Conservation (phyloP, 2,113 vertebrate genomes). For the Eulemur macaco region DNA sequence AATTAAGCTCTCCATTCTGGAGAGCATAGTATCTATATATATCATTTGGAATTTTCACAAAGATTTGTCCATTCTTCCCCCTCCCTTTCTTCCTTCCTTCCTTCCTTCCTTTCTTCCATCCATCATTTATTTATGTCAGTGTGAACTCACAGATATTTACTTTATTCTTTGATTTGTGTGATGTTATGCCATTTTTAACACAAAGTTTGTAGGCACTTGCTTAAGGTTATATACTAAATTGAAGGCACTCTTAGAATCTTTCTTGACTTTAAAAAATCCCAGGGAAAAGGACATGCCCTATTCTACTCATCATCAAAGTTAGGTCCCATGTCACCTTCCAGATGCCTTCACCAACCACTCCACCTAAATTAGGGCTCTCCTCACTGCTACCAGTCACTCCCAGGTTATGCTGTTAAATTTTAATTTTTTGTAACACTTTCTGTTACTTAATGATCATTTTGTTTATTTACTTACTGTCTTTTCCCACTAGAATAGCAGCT, state of each 20-base stretch:
- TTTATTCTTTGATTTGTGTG: background rate
- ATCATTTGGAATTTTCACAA: background rate
- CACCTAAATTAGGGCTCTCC: background rate
- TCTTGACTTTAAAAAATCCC: background rate
- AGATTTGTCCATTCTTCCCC: background rate
- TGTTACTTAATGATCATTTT: background rate
- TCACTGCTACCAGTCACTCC: background rate
- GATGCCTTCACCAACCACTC: background rate
- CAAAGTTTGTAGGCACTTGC: background rate
- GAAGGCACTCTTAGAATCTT: background rate
- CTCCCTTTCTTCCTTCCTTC: background rate
- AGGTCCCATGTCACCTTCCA: background rate
- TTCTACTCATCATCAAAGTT: background rate
- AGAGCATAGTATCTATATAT: background rate
- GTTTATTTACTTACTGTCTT: constrained; percentile 1
- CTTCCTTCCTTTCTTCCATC: background rate
- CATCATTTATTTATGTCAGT: background rate
- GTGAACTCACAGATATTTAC: background rate
- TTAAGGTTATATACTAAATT: background rate
- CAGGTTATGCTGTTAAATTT: background rate
- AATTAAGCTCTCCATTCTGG: background rate
- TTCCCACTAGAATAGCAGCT: background rate
- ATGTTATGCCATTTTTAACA: background rate
- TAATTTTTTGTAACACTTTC: background rate
- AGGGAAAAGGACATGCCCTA: background rate